Conservation (phyloP, 2,888 invertebrate species). For the Brenthis ino region DNA sequence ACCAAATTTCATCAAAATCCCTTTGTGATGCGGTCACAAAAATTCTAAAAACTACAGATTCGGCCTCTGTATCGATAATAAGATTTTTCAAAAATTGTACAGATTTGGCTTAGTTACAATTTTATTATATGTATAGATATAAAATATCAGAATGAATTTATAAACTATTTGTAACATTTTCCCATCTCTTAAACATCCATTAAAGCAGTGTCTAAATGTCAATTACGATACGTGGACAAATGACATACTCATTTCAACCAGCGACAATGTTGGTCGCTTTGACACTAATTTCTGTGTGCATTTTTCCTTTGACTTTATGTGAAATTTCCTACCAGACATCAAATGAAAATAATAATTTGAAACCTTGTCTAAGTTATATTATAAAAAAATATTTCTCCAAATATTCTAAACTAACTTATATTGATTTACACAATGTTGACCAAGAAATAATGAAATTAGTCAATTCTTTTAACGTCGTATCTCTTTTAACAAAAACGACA, state of each 20-base stretch:
- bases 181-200: conserved; percentile 7
- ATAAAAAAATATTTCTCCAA: conserved; percentile 26
- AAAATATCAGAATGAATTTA: too few relatives aligned
- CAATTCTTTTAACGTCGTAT: conserved; percentile 15
- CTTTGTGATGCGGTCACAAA: too few relatives aligned
- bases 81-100: too few relatives aligned
- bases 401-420: conserved; percentile 31
- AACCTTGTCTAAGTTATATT: conserved; percentile 31
- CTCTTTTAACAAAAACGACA: conserved; percentile 20
- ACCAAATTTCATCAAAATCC: too few relatives aligned
- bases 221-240: conserved; percentile 12
- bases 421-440: conserved; percentile 33
- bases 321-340: neutral
- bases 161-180: too few relatives aligned
- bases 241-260: neutral
- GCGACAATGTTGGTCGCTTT: conserved; percentile 23
- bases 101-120: too few relatives aligned
- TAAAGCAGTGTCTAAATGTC: conserved; percentile 19
- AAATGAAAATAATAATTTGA: conserved; percentile 1
- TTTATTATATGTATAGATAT: too few relatives aligned
- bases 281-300: neutral
- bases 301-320: conserved; percentile 4
- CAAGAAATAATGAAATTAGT: conserved; percentile 34
- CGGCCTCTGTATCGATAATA: too few relatives aligned
- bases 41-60: too few relatives aligned